Evolutionary conservation across 2,797 vertebrate species (phyloP), one percentile per base, ranked within the genome.

Genomic region (Acipenser oxyrinchus): DNA sequence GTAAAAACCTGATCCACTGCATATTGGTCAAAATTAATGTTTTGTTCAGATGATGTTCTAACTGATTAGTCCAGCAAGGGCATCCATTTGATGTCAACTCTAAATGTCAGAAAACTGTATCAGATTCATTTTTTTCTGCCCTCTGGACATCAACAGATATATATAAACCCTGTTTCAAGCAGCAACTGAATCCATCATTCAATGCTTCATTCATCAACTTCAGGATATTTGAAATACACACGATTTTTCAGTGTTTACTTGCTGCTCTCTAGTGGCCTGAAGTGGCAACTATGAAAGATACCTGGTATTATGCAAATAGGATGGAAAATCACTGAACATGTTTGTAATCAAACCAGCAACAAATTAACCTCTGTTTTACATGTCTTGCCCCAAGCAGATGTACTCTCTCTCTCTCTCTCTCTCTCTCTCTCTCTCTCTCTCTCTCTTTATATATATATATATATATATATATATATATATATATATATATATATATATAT

Each of bases 141-240:
- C n/a, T 72, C 67, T 18, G 67, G 71, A 66, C 62, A 6, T 53
- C 1, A 3, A 11, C 58, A 64, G 63, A 49, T 72, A 57, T 61
- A 71, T 82, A 75, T 81, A 61, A 65, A 70, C 13, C 63, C 12
- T 60, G 75, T 66, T 69, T 55, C 68, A 71, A 71, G 71, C 69
- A 51, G 64, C 50, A 15, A 75, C 71, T 74, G 74, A 49, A 69
- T 57, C 51, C 70, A 6, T 58, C 11, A 6, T 11, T 58, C 15
- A n/a, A 58, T 58, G 6, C 4, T 37, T 37, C 37, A 37, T 37
- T 37, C 37, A 37, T 5, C 37, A 37, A 5, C 37, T 37, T 37
- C 37, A 37, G 5, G 37, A 37, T 37, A 37, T 37, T 37, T 37
- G 5, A 37, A 37, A 4, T 37, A 37, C 37, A 37, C 37, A 37